Conservation (phyloP, 2,113 vertebrate genomes). For the Solea senegalensis region DNA sequence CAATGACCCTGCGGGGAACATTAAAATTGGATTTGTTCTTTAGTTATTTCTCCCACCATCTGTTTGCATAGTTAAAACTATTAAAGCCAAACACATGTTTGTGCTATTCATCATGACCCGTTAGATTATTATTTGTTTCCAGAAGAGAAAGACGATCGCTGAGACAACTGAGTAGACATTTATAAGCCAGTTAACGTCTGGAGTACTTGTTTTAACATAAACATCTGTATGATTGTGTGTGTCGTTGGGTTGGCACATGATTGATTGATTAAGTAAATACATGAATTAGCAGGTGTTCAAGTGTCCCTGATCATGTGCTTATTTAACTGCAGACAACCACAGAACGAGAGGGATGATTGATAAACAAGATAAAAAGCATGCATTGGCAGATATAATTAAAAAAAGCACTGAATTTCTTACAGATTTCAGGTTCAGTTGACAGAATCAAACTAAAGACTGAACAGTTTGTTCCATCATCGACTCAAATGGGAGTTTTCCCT, state of each 20-base stretch:
- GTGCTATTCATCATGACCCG: not conserved
- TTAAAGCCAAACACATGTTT: not conserved
- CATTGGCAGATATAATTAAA: too few relatives aligned
- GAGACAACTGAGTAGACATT: not conserved
- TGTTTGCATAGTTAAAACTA: not conserved
- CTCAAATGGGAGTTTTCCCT: slow-evolving; percentile 29
- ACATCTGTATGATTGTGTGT: too few relatives aligned
- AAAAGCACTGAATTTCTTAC: too few relatives aligned
- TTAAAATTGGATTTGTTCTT: slow-evolving; percentile 9
- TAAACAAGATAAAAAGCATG: too few relatives aligned
- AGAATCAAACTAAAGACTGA: not conserved
- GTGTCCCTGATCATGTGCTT: not conserved
- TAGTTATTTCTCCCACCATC: slow-evolving; percentile 17
- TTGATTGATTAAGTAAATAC: not conserved
- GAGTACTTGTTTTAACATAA: not conserved
- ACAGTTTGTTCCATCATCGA: not conserved
- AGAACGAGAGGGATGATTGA: too few relatives aligned
- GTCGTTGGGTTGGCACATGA: too few relatives aligned
- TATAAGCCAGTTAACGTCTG: not conserved
- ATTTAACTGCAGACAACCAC: too few relatives aligned
- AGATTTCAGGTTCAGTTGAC: not conserved
- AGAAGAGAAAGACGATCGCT: not conserved
- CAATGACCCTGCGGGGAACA: slow-evolving; percentile 14
- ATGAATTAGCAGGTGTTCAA: not conserved
- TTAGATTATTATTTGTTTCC: not conserved